Evolutionary conservation across 1,140 invertebrate genomes (phyloP).

Genomic region (Bombus haemorrhoidalis): DNA sequence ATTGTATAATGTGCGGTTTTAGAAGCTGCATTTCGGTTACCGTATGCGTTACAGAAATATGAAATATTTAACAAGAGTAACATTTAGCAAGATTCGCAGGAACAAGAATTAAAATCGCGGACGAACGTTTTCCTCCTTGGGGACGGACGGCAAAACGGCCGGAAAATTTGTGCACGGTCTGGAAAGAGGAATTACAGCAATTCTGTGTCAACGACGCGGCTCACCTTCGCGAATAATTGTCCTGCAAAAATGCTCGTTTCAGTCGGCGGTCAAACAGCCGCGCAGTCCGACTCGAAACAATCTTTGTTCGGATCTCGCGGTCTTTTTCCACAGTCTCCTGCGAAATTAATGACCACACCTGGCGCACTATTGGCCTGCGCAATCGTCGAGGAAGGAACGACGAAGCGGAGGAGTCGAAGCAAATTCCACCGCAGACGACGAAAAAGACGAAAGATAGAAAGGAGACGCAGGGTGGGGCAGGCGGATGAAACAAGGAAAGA

Average conservation of each 20-base stretch:
- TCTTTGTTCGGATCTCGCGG: slow-evolving; percentile 50
- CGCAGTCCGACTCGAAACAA: neutral
- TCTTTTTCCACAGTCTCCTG: slow-evolving; percentile 55
- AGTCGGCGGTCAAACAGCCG: neutral
- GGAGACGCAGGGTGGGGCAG: neutral
- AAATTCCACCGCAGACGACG: slow-evolving; percentile 49
- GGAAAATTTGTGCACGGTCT: slow-evolving; percentile 24
- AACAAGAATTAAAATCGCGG: neutral
- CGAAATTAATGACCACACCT: slow-evolving; percentile 68
- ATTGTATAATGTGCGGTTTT: too few relatives aligned
- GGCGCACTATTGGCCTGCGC: slow-evolving; percentile 42
- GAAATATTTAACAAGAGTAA: neutral
- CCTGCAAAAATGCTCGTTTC: slow-evolving; percentile 46
- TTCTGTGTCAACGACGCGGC: neutral
- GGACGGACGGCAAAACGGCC: neutral
- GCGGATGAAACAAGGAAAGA: slow-evolving; percentile 40
- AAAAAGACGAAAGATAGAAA: slow-evolving; percentile 41
- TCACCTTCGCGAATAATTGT: slow-evolving; percentile 55
- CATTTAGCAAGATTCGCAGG: neutral
- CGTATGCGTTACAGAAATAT: neutral
- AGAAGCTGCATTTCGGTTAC: too few relatives aligned
- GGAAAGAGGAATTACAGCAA: slow-evolving; percentile 22
- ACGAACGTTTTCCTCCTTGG: neutral
- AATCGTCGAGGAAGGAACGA: slow-evolving; percentile 20
- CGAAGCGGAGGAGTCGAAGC: slow-evolving; percentile 40